phyloP scores from a whole-genome alignment of 2,888 invertebrate species.

The Clunio marinus region DNA sequence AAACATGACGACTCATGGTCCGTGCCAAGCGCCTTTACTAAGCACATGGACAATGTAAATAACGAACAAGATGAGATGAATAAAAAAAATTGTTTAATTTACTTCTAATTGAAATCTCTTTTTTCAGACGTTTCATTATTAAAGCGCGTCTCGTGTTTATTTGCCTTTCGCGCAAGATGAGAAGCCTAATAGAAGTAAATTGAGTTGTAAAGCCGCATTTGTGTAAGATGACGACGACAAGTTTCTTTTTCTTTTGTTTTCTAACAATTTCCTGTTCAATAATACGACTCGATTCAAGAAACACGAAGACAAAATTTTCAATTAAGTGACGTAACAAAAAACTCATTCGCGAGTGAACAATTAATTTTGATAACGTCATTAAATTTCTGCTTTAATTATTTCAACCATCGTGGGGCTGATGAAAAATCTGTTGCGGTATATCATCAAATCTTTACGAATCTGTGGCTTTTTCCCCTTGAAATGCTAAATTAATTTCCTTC shows the following conservation, averaged over 20 bases:
- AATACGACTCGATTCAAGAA: not conserved
- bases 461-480: not conserved
- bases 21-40: constrained; percentile 17
- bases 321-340: not conserved
- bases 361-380: constrained; percentile 26
- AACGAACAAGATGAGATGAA: not conserved
- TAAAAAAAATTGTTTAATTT: constrained; percentile 4
- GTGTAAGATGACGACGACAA: no score
- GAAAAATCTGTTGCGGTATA: not conserved
- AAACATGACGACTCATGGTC: constrained; percentile 24
- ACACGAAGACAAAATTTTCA: not conserved
- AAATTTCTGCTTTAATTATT: constrained; percentile 26
- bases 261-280: constrained; percentile 10
- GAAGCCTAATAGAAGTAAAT: not conserved
- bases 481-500: not conserved
- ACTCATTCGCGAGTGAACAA: constrained; percentile 2
- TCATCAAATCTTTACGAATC: no score
- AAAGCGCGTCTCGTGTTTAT: not conserved
- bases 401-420: not conserved
- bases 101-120: constrained; percentile 28
- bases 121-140: constrained; percentile 7
- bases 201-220: not conserved
- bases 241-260: not conserved
- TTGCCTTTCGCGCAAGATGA: not conserved
- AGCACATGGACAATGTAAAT: constrained; percentile 5